Base-by-base conservation (phyloP, 2,888 invertebrate species). In the Sabellastarte sp. region DNA sequence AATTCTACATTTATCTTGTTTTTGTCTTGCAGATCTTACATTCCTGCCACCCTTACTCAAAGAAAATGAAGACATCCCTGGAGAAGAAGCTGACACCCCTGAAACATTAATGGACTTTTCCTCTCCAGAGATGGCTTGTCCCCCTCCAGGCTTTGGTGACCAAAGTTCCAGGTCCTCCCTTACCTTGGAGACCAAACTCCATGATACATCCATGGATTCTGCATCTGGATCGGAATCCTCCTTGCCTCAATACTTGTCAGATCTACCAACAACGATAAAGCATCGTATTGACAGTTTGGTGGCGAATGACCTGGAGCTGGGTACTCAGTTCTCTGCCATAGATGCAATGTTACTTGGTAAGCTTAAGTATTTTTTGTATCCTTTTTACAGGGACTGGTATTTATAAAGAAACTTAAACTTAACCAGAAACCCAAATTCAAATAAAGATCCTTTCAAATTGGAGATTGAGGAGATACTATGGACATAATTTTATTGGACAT, bases 11-110 rank as follows among this genome's bases (percentile, higher is more conserved):
- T n/a, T n/a, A n/a, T n/a, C n/a, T n/a, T n/a, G n/a, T n/a, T n/a
- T n/a, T n/a, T n/a, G n/a, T n/a, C n/a, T 53, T 58, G 5, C 63
- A 77, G 77, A 93, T 86, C 87, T 93, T 84, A 93, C 93, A 61
- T 87, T 92, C 78, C 89, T 93, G 80, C 93, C 93, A 67, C 93
- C 93, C 29, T n/a, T n/a, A n/a, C n/a, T n/a, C n/a, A 93, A 93
- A 3, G 69, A 72, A 52, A 72, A 72, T 2, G 67, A 69, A 51
- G 65, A 67, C 30, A 72, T 73, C 50, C 53, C 29, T 26, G 41
- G 20, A 20, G 41, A 41, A 41, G 41, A 41, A 20, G 41, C 10
- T 20, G 29, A 57, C 10, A 24, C 15, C 50, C 10, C 10, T 26
- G 70, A 73, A 32, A 57, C 50, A 30, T 67, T 73, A 53, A 69